These are phyloP conservation scores for Pristionchus japonicus DNA, from an alignment of 2,888 invertebrate genomes.

Conservation along the genomic window DNA sequence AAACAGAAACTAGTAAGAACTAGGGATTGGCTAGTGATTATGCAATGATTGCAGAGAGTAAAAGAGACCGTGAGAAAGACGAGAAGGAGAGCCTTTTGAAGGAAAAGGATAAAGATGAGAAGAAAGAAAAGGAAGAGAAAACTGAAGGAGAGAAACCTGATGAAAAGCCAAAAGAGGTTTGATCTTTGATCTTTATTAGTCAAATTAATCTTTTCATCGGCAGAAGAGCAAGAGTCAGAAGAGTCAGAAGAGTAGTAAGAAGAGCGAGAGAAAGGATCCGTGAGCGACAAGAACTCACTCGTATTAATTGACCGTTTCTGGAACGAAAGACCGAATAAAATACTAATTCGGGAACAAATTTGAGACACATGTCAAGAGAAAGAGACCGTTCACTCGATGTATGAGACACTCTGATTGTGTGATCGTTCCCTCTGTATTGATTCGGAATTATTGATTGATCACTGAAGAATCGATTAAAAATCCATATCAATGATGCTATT, in stretches of 20 bases:
- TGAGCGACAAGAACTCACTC: not conserved
- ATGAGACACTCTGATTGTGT: too few species aligned
- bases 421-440: too few species aligned
- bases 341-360: not conserved
- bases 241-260: constrained; percentile 28
- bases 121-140: not conserved
- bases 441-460: too few species aligned
- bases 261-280: not conserved
- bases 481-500: not conserved
- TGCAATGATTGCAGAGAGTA: not conserved
- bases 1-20: not conserved
- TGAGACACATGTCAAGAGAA: too few species aligned
- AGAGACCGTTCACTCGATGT: too few species aligned
- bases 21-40: not conserved
- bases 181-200: not conserved
- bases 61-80: not conserved
- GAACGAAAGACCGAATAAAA: constrained; percentile 17
- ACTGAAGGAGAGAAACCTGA: not conserved
- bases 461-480: too few species aligned
- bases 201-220: not conserved
- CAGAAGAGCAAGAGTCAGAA: constrained; percentile 20
- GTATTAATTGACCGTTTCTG: not conserved
- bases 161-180: not conserved
- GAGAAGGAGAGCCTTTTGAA: not conserved
- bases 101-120: not conserved